Evolutionary conservation across 2,888 invertebrate species (phyloP).

Genomic region (Drosophila picticornis): DNA sequence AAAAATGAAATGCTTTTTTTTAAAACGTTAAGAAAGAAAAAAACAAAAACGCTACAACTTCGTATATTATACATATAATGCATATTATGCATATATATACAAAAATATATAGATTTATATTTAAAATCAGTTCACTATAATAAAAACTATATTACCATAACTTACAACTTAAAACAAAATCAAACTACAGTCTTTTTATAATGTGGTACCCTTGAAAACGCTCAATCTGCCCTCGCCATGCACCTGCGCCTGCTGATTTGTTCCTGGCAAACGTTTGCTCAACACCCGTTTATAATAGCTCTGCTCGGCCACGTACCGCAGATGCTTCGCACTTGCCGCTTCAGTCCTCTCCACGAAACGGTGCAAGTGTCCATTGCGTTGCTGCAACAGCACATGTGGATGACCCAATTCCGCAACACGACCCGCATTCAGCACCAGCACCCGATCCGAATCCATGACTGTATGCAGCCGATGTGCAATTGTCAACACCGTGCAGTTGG

Average conservation of each 20-base stretch:
- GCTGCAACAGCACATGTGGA: conserved; percentile 89
- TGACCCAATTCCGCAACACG: conserved; percentile 91
- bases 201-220: conserved; percentile 59
- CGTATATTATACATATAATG: conserved; percentile 58
- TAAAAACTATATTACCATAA: conserved; percentile 82
- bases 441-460: conserved; percentile 94
- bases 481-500: conserved; percentile 94
- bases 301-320: conserved; percentile 87
- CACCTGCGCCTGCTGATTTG: background rate
- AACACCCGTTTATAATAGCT: conserved; percentile 79
- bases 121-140: conserved; percentile 83
- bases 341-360: conserved; percentile 90
- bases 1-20: conserved; percentile 66
- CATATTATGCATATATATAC: conserved; percentile 68
- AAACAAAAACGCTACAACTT: conserved; percentile 43
- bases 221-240: conserved; percentile 25
- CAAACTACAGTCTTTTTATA: conserved; percentile 71
- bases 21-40: conserved; percentile 51
- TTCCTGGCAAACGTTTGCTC: conserved; percentile 16
- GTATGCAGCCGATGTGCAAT: conserved; percentile 96
- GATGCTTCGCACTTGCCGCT: conserved; percentile 86
- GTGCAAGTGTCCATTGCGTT: conserved; percentile 87
- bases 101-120: conserved; percentile 69
- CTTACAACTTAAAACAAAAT: conserved; percentile 59
- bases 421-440: conserved; percentile 93